These are phyloP conservation scores for Condylostylus longicornis DNA, from an alignment of 1,140 invertebrate genomes.

Conservation along the genomic window DNA sequence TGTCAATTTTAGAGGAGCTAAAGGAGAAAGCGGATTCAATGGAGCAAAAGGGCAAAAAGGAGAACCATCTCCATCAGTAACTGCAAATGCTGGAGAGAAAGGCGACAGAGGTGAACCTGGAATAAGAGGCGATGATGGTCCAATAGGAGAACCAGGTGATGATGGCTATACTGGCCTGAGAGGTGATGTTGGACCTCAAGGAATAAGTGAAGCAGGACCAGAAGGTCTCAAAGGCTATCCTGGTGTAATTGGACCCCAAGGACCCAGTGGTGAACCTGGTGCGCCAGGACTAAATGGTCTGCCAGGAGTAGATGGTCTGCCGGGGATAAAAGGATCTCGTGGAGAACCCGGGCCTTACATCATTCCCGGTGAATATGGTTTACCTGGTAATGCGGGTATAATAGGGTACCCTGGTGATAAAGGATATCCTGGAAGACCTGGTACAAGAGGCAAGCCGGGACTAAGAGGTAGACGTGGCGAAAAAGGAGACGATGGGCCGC, in stretches of 20 bases:
- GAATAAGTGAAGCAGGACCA: slow-evolving; percentile 21
- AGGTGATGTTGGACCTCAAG: slow-evolving; percentile 20
- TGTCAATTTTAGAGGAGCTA: slow-evolving; percentile 26
- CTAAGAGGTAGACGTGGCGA: slow-evolving; percentile 18
- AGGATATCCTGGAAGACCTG: slow-evolving; percentile 16
- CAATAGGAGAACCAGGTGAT: slow-evolving; percentile 20
- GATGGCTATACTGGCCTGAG: slow-evolving; percentile 15
- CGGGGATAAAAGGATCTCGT: slow-evolving; percentile 37
- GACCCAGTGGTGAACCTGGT: slow-evolving; percentile 34
- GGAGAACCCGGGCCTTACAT: slow-evolving; percentile 34
- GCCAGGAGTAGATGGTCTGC: slow-evolving; percentile 25
- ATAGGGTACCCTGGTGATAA: slow-evolving; percentile 35
- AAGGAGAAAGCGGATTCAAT: slow-evolving; percentile 31
- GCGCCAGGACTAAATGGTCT: slow-evolving; percentile 28
- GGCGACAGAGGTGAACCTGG: slow-evolving; percentile 40
- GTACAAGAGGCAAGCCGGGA: slow-evolving; percentile 16
- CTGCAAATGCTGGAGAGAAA: too few species aligned
- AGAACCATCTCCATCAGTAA: too few species aligned
- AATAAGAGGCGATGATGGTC: slow-evolving; percentile 32
- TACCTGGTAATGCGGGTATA: slow-evolving; percentile 24
- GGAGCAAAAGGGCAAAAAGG: too few species aligned
- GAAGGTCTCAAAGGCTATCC: slow-evolving; percentile 11
- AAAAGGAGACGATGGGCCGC: slow-evolving; percentile 29
- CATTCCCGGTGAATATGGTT: slow-evolving; percentile 30
- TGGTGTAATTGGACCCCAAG: slow-evolving; percentile 27